Conservation (phyloP, 2,113 vertebrate species). For the Indicator maculatus region DNA sequence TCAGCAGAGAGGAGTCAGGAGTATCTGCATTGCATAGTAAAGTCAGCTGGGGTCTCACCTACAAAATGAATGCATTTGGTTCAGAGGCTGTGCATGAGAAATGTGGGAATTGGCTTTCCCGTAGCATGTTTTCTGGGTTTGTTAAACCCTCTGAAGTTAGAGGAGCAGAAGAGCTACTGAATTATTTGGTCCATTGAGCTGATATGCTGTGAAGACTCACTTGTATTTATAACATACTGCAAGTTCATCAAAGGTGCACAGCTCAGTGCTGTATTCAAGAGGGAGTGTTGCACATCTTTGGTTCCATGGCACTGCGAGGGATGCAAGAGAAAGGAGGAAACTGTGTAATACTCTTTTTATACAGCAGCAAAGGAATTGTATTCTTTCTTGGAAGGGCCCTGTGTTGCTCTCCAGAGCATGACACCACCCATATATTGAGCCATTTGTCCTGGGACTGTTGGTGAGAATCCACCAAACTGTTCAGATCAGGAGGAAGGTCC, state of each 20-base stretch:
- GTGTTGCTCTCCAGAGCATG: neutral
- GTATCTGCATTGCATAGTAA: neutral
- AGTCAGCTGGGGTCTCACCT: neutral
- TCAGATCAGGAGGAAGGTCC: neutral
- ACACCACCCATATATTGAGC: neutral
- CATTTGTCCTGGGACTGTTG: neutral
- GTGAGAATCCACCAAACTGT: neutral
- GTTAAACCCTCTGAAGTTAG: neutral
- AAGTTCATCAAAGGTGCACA: neutral
- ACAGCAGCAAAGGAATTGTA: neutral
- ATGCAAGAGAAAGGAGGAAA: neutral
- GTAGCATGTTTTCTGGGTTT: neutral
- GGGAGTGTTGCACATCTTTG: accelerated
- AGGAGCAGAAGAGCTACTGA: neutral
- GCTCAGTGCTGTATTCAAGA: neutral
- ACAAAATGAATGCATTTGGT: neutral
- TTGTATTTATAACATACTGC: neutral
- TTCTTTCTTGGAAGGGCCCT: neutral
- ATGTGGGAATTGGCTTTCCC: neutral
- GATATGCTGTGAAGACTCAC: neutral
- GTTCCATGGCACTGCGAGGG: accelerated
- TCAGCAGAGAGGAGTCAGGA: neutral
- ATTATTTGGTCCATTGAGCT: neutral
- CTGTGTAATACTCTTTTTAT: neutral
- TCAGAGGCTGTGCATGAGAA: neutral